A percentile compares a stretch with the other conserved stretches of the same genome.
These are phyloP conservation scores for Cotesia glomerata DNA, from an alignment of 1,140 invertebrate genomes.

Conservation along the genomic window DNA sequence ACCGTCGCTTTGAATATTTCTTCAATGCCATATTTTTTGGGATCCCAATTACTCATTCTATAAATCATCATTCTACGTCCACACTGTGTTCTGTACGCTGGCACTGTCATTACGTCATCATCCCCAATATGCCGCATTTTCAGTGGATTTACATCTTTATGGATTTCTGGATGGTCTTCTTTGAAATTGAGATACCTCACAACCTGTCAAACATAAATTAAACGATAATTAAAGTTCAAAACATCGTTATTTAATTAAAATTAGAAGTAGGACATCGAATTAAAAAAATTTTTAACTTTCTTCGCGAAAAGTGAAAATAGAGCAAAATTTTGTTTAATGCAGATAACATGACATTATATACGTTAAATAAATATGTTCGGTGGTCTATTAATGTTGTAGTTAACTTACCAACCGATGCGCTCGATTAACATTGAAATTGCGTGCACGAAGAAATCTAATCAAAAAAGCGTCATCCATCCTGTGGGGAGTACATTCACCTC, in stretches of 20 bases:
- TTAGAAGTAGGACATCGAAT: too few species aligned
- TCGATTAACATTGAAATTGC: conserved; percentile 79
- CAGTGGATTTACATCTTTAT: conserved; percentile 70
- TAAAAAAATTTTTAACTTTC: too few species aligned
- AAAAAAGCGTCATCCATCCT: conserved; percentile 84
- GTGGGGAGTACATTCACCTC: conserved; percentile 75
- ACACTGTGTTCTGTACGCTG: conserved; percentile 75
- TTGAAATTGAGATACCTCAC: conserved; percentile 79
- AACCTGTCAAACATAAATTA: conserved; percentile 65
- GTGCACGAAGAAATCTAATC: conserved; percentile 80
- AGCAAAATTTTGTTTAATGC: background rate
- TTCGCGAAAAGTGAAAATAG: background rate
- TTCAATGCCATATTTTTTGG: conserved; percentile 69
- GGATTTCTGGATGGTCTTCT: conserved; percentile 73
- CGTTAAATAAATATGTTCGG: too few species aligned
- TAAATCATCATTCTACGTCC: conserved; percentile 73
- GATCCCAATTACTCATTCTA: conserved; percentile 76
- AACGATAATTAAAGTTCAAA: background rate
- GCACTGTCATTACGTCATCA: conserved; percentile 73
- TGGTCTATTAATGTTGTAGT: background rate
- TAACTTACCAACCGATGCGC: conserved; percentile 80
- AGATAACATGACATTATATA: background rate
- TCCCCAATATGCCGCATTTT: conserved; percentile 73
- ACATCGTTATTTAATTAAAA: background rate
- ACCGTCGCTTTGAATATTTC: conserved; percentile 78